Evolutionary conservation across 2,113 vertebrate species (phyloP), one percentile per base, ranked within the genome.

Genomic region (Hucho hucho): DNA sequence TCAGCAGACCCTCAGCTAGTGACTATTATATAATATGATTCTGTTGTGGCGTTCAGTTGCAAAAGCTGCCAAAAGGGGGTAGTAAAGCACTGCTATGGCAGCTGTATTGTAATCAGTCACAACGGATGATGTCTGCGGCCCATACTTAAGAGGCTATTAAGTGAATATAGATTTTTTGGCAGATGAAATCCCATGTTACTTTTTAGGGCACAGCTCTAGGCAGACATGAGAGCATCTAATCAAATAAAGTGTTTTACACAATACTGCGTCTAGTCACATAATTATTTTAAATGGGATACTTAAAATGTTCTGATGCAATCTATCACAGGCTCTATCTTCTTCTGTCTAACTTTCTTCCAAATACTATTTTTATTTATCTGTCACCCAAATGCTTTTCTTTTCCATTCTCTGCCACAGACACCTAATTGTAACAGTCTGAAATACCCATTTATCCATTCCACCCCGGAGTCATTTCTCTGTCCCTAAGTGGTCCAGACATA

Each of bases 101-200:
- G n/a, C 37, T 9, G 67, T 22, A 6, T 24, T 24, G 37, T 12
- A 24, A n/a, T 69, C 32, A 4, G 9, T 69, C n/a, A 69, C 32
- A 46, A 46, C 1, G 20, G 20, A 24, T 46, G 32, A 24, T 20
- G 37, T 11, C 37, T 46, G 20, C 37, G 49, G 37, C 37, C 37
- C 32, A 13, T 69, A 47, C 43, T 43, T 46, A 47, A 12, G 20
- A 47, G 20, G 37, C 67, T 69, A 25, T 43, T 43, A 47, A 11
- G 67, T 43, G 9, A 46, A 14, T 46, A 69, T 43, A 25, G 67
- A 69, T 69, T 69, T 47, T 69, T 69, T 47, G 20, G 25, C n/a
- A n/a, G 37, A 69, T 46, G 6, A 47, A 69, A n/a, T 46, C 18
- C 65, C 65, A 67, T 37, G 6, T 1, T 67, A 20, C 26, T 22